Conservation (phyloP, 2,113 vertebrate genomes). For the Rynchops niger region DNA sequence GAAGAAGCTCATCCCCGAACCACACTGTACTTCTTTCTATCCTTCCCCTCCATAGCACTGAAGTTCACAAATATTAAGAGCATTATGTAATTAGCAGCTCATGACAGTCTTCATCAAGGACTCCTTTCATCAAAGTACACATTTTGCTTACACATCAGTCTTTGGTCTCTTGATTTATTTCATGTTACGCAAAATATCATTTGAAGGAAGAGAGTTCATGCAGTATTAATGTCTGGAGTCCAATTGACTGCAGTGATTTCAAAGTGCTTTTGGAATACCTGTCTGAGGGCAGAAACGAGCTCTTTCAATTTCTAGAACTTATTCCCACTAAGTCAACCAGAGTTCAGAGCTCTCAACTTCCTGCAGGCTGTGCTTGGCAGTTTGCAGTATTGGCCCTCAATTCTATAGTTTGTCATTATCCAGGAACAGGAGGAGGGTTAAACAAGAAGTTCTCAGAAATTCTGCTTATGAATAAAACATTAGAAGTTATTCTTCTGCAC, state of each 20-base stretch:
- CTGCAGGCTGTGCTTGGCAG: not conserved
- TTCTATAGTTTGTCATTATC: not conserved
- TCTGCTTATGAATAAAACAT: slow-evolving; percentile 22
- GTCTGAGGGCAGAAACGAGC: not conserved
- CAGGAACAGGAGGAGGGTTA: not conserved
- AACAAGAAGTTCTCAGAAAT: not conserved
- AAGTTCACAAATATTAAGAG: not conserved
- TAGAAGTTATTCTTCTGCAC: not conserved
- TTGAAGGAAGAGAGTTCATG: not conserved
- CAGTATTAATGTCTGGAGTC: not conserved
- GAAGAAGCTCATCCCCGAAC: not conserved
- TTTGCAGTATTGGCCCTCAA: not conserved
- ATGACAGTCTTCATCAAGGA: not conserved
- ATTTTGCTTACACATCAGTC: not conserved
- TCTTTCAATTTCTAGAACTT: not conserved
- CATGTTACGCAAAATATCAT: not conserved
- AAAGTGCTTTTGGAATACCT: not conserved
- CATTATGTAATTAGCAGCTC: not conserved
- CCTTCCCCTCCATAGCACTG: not conserved
- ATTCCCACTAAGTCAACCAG: not conserved
- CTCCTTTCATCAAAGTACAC: not conserved
- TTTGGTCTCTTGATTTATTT: not conserved
- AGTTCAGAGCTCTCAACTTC: not conserved
- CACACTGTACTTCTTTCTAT: not conserved
- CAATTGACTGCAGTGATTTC: not conserved